phyloP scores from a whole-genome alignment of 1,140 invertebrate genomes.

The Lanistes nyassanus region DNA sequence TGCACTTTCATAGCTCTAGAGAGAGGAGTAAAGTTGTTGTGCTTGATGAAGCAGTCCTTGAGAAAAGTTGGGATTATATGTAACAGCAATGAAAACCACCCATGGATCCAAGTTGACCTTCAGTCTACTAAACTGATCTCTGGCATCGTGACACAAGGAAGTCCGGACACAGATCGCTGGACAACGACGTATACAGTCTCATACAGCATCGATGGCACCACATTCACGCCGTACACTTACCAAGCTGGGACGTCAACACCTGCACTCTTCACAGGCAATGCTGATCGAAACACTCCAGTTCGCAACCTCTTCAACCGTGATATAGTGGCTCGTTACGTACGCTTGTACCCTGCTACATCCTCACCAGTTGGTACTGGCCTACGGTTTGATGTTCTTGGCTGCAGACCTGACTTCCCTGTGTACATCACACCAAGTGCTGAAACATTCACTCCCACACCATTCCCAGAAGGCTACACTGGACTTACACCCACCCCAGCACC shows the following conservation, averaged over 20 bases:
- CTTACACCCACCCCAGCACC: background rate
- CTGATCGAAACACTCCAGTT: slow-evolving; percentile 39
- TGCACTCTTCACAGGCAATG: slow-evolving; percentile 42
- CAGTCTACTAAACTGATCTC: slow-evolving; percentile 76
- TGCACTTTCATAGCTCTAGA: too few relatives aligned
- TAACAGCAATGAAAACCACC: slow-evolving; percentile 31
- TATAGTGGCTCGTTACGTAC: slow-evolving; percentile 46
- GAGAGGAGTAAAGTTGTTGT: too few relatives aligned
- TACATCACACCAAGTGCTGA: background rate
- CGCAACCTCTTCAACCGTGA: slow-evolving; percentile 48
- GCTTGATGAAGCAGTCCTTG: too few relatives aligned
- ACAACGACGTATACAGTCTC: slow-evolving; percentile 78
- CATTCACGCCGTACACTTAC: slow-evolving; percentile 35
- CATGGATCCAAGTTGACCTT: slow-evolving; percentile 73
- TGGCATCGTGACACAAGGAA: slow-evolving; percentile 76
- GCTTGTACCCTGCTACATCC: slow-evolving; percentile 32
- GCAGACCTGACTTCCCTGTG: slow-evolving; percentile 31
- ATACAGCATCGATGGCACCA: slow-evolving; percentile 48
- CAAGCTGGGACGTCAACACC: slow-evolving; percentile 27
- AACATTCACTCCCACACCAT: slow-evolving; percentile 17
- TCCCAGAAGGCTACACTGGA: slow-evolving; percentile 12
- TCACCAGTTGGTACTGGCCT: slow-evolving; percentile 28
- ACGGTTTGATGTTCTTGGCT: slow-evolving; percentile 49
- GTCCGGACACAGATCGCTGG: slow-evolving; percentile 70
- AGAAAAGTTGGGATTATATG: too few relatives aligned